Evolutionary conservation across 2,113 vertebrate genomes (phyloP).

Genomic region (Echinops telfairi): DNA sequence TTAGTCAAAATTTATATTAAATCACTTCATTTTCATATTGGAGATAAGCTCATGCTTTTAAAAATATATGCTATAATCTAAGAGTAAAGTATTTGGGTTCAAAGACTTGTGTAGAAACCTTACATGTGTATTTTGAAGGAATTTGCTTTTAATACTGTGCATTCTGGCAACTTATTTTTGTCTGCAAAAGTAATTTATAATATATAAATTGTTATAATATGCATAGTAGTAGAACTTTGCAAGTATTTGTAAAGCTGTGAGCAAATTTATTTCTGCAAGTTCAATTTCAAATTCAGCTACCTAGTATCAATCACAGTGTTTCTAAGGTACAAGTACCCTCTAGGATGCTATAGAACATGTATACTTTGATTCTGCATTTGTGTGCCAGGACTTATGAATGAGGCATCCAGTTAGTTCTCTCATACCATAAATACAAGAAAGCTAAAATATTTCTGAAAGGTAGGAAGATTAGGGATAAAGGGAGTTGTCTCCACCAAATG

Average conservation of each 20-base stretch:
- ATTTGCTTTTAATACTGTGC: neutral
- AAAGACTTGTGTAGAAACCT: neutral
- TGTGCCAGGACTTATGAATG: neutral
- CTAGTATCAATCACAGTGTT: neutral
- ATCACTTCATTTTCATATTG: neutral
- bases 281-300: constrained; percentile 42
- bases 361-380: neutral
- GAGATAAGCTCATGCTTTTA: neutral
- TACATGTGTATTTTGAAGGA: neutral
- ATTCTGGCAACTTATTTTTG: neutral
- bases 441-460: neutral
- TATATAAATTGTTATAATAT: neutral
- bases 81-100: constrained; percentile 2
- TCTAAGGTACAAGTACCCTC: neutral
- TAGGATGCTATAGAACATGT: neutral
- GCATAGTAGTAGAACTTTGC: neutral
- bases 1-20: neutral
- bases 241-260: neutral
- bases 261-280: neutral
- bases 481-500: too few species aligned
- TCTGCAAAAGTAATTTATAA: constrained; percentile 4
- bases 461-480: too few species aligned
- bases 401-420: constrained; percentile 13
- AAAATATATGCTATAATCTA: neutral
- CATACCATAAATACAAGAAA: neutral